Evolutionary conservation across 1,140 invertebrate species (phyloP).

Genomic region (Latrodectus geometricus): DNA sequence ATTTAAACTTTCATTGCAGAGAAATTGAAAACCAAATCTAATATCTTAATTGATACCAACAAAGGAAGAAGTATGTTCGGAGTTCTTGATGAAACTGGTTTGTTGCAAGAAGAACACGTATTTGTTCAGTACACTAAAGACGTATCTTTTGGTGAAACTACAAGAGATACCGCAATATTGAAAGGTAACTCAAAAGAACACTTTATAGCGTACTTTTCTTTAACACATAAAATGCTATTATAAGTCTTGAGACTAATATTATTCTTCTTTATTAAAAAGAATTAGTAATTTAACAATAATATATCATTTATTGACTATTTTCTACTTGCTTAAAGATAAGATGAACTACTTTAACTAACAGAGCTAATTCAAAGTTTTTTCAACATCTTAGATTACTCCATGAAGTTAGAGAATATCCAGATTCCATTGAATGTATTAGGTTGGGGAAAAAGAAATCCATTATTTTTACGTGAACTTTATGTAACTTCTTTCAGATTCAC

Average conservation of each 20-base stretch:
- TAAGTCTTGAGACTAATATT: slow-evolving; percentile 7
- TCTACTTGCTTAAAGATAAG: no score
- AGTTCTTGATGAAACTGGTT: slow-evolving; percentile 62
- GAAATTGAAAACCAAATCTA: slow-evolving; percentile 64
- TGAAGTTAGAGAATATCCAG: no score
- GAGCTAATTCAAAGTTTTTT: no score
- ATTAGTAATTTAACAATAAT: not conserved
- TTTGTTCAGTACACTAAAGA: slow-evolving; percentile 63
- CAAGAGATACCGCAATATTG: slow-evolving; percentile 22
- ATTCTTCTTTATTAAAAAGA: not conserved
- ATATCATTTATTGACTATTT: not conserved
- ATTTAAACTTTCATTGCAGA: slow-evolving; percentile 18
- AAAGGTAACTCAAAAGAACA: slow-evolving; percentile 45
- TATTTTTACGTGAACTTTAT: no score
- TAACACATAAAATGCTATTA: not conserved
- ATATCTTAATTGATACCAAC: slow-evolving; percentile 66
- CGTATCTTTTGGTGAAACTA: slow-evolving; percentile 54
- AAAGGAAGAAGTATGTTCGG: slow-evolving; percentile 62
- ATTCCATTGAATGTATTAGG: no score
- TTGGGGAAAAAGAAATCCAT: not conserved
- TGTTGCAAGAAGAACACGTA: slow-evolving; percentile 48
- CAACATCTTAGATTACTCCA: no score
- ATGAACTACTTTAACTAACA: no score
- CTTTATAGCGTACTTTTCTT: not conserved
- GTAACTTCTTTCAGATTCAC: no score